phyloP scores from a whole-genome alignment of 2,113 vertebrate genomes.

The Pseudonaja textilis region DNA sequence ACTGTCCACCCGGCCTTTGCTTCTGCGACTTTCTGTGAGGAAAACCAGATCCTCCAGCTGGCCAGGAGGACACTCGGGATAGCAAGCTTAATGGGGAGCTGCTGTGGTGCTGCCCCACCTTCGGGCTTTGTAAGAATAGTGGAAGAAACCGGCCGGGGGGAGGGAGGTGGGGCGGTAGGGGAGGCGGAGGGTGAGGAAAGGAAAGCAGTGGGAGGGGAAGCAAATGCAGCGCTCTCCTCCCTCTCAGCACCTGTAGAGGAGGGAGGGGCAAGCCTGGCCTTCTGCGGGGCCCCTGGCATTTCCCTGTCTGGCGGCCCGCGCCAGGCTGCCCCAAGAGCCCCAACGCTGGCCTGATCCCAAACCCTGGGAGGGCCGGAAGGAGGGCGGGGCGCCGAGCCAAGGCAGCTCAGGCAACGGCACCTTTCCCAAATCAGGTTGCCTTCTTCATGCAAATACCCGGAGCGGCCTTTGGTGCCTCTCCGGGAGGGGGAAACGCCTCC shows the following conservation, averaged over 20 bases:
- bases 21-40: neutral
- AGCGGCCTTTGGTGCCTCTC: neutral
- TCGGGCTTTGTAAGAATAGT: neutral
- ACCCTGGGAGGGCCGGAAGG: neutral
- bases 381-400: no score
- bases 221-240: neutral
- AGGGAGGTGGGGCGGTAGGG: no score
- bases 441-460: neutral
- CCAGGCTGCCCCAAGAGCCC: neutral
- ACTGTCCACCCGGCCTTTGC: neutral
- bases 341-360: neutral
- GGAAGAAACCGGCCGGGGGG: accelerated
- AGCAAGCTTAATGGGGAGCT: neutral
- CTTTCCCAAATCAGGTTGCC: neutral
- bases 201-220: neutral
- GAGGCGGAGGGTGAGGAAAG: no score
- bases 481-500: neutral
- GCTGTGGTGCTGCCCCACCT: neutral
- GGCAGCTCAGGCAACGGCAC: neutral
- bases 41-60: neutral
- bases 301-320: neutral
- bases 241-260: neutral
- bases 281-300: neutral
- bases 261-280: neutral
- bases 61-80: neutral